A percentile compares a stretch with the other conserved stretches of the same genome.
These are phyloP conservation scores for Anoplopoma fimbria DNA, from an alignment of 2,113 vertebrate species.

Conservation along the genomic window DNA sequence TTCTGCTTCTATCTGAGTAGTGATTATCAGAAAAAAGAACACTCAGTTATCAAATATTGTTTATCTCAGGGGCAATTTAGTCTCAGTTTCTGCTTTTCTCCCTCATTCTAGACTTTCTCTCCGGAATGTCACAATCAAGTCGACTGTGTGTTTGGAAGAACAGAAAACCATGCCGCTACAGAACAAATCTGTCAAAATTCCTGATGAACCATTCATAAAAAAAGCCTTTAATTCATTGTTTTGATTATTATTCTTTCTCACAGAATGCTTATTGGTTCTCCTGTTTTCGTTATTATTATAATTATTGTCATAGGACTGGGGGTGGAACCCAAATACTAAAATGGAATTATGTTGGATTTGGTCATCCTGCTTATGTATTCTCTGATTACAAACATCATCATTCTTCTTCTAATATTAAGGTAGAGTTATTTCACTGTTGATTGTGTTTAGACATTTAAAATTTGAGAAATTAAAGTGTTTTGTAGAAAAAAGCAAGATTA, in stretches of 20 bases:
- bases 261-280: background rate
- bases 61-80: conserved; percentile 18
- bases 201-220: background rate
- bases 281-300: background rate
- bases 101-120: background rate
- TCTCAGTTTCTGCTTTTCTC: background rate
- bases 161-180: background rate
- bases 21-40: background rate
- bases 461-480: background rate
- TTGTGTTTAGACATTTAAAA: too few species aligned
- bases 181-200: background rate
- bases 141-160: background rate
- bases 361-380: too few species aligned
- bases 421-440: too few species aligned
- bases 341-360: too few species aligned
- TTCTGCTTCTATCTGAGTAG: background rate
- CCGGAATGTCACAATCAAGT: background rate
- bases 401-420: too few species aligned
- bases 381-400: too few species aligned
- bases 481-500: too few species aligned
- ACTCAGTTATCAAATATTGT: conserved; percentile 20
- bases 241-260: background rate
- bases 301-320: background rate
- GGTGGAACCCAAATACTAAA: too few species aligned
- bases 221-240: background rate